A percentile compares a stretch with the other conserved stretches of the same genome.
Evolutionary conservation across 2,888 invertebrate species (phyloP).

Genomic region (Agrotis ipsilon): DNA sequence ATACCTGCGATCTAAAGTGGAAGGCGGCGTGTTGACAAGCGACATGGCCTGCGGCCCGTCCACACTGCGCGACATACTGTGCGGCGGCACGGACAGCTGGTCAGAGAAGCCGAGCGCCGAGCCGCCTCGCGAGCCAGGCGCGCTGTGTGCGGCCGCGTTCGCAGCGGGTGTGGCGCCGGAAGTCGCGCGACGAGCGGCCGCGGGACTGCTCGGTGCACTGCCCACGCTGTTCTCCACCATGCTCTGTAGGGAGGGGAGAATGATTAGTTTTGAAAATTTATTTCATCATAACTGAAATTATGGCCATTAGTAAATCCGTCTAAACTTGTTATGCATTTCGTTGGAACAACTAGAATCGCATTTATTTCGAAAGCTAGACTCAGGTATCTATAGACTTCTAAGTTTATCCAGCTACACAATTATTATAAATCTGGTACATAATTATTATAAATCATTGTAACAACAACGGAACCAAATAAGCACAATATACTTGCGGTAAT

Average conservation of each 20-base stretch:
- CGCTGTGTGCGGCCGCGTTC: constrained; percentile 70
- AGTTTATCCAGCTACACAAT: not conserved
- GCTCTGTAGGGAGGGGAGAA: constrained; percentile 67
- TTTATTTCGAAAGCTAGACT: not conserved
- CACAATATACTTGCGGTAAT: constrained; percentile 8
- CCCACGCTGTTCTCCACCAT: constrained; percentile 91
- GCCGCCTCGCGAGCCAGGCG: constrained; percentile 84
- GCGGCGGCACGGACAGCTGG: constrained; percentile 75
- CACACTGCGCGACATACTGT: constrained; percentile 91
- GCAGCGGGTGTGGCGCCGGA: constrained; percentile 46
- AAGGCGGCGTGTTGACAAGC: constrained; percentile 76
- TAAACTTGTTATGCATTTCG: too few species aligned
- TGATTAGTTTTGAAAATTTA: not conserved
- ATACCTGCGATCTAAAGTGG: constrained; percentile 90
- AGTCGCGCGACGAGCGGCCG: constrained; percentile 69
- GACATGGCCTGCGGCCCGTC: constrained; percentile 84
- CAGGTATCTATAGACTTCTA: not conserved
- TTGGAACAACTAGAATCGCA: too few species aligned
- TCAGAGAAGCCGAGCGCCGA: constrained; percentile 85
- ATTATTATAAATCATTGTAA: not conserved
- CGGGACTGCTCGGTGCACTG: constrained; percentile 92
- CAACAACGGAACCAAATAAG: not conserved
- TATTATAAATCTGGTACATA: too few species aligned
- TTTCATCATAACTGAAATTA: too few species aligned
- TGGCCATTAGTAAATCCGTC: too few species aligned